Evolutionary conservation across 2,797 vertebrate species (phyloP).

Genomic region (Champsocephalus gunnari): DNA sequence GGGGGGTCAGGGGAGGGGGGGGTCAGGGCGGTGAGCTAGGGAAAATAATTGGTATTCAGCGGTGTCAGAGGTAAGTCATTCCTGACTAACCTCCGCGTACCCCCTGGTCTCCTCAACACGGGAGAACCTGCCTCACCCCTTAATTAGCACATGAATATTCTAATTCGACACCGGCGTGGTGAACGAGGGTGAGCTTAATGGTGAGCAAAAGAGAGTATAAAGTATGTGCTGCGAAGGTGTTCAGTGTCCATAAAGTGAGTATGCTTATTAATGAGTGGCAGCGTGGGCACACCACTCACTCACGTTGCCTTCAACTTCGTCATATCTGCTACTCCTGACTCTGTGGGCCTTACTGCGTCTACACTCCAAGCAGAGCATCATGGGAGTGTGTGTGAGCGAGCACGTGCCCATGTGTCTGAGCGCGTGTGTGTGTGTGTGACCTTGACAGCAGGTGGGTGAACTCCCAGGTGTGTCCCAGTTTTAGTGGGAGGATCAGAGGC

Average conservation of each 20-base stretch:
- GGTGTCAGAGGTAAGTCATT: constrained; percentile 68
- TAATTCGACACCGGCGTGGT: constrained; percentile 75
- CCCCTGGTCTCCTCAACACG: constrained; percentile 61
- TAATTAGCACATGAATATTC: constrained; percentile 92
- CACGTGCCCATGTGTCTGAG: constrained; percentile 35
- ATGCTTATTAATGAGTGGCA: constrained; percentile 23
- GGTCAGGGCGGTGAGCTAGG: constrained; percentile 19
- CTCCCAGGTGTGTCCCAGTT: constrained; percentile 85
- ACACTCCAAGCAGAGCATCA: constrained; percentile 6
- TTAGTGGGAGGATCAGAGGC: constrained; percentile 77
- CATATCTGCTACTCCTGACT: constrained; percentile 1
- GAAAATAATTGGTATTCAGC: constrained; percentile 71
- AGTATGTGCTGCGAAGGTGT: constrained; percentile 13
- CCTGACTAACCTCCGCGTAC: constrained; percentile 67
- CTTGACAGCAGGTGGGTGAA: constrained; percentile 79
- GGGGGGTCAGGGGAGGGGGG: constrained; percentile 23
- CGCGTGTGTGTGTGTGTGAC: constrained; percentile 62
- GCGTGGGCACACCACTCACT: constrained; percentile 3
- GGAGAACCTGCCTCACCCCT: constrained; percentile 84
- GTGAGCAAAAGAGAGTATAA: constrained; percentile 4
- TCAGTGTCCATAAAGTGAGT: not conserved
- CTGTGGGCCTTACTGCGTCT: not conserved
- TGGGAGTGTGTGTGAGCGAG: not conserved
- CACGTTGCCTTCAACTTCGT: constrained; percentile 14
- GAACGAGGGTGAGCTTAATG: constrained; percentile 52